phyloP scores from a whole-genome alignment of 2,888 invertebrate species.

The Smittia sp. region DNA sequence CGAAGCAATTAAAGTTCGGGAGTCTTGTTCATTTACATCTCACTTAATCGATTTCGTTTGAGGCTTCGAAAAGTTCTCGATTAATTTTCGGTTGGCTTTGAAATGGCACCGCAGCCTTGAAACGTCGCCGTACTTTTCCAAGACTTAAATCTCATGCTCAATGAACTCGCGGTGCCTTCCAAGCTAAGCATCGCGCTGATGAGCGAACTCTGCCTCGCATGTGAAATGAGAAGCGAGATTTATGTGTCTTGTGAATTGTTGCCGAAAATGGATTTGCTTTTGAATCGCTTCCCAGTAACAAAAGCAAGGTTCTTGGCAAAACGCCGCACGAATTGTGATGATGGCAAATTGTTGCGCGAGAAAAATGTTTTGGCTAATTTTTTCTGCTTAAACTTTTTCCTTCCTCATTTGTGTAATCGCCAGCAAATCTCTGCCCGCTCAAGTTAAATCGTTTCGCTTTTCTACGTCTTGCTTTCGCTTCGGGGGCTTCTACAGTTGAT shows the following conservation, averaged over 20 bases:
- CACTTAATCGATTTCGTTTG: constrained; percentile 8
- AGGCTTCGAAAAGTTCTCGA: background rate
- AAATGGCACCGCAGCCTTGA: background rate
- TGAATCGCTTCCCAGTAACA: constrained; percentile 17
- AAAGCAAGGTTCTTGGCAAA: background rate
- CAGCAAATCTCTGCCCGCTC: background rate
- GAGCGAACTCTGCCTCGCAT: constrained; percentile 4
- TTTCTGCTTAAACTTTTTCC: background rate
- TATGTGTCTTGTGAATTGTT: background rate
- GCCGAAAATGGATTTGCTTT: background rate
- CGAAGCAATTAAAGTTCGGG: background rate
- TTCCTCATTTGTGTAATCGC: background rate
- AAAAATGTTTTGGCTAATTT: background rate
- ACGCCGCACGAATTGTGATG: background rate
- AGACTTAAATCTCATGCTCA: background rate
- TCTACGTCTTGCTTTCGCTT: constrained; percentile 16
- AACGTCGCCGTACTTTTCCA: background rate
- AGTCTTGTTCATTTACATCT: background rate
- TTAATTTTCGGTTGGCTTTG: background rate
- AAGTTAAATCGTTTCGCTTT: background rate
- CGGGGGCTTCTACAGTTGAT: background rate
- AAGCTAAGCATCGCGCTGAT: background rate
- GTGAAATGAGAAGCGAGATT: background rate
- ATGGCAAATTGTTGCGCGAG: background rate
- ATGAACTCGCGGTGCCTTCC: background rate